phyloP scores from a whole-genome alignment of 2,888 invertebrate species.

The Lasioglossum lativentre region DNA sequence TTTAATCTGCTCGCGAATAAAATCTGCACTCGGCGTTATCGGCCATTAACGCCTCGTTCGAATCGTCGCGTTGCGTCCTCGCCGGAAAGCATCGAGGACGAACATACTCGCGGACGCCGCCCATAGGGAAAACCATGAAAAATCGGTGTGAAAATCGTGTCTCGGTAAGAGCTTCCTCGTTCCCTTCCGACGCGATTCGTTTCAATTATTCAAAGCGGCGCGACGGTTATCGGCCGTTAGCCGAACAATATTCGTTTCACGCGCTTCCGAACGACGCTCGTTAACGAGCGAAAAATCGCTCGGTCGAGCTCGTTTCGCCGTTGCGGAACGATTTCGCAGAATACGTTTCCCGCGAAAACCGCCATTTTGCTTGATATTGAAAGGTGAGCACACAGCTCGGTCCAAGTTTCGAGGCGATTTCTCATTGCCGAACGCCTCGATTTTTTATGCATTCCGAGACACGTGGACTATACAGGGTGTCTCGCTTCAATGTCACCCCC shows the following conservation, averaged over 20 bases:
- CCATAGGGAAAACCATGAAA: not conserved
- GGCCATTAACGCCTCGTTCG: not conserved
- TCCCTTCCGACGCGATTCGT: not conserved
- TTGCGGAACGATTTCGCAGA: too few species aligned
- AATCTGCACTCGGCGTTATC: not conserved
- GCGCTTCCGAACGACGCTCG: not conserved
- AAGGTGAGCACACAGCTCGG: not conserved
- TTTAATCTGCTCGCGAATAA: not conserved
- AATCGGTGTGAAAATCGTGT: not conserved
- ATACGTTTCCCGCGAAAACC: not conserved
- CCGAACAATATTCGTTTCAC: not conserved
- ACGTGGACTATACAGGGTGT: too few species aligned
- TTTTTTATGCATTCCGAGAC: too few species aligned
- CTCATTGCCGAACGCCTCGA: not conserved
- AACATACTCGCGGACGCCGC: not conserved
- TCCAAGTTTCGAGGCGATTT: not conserved
- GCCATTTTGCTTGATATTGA: not conserved
- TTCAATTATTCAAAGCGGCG: not conserved
- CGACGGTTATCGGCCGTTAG: not conserved
- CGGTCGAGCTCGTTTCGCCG: not conserved
- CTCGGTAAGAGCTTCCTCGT: not conserved
- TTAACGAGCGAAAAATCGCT: not conserved
- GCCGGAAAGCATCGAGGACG: not conserved
- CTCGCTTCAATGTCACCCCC: too few species aligned
- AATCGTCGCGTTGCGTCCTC: not conserved